Evolutionary conservation across 2,113 vertebrate species (phyloP).

Genomic region (Apus apus): DNA sequence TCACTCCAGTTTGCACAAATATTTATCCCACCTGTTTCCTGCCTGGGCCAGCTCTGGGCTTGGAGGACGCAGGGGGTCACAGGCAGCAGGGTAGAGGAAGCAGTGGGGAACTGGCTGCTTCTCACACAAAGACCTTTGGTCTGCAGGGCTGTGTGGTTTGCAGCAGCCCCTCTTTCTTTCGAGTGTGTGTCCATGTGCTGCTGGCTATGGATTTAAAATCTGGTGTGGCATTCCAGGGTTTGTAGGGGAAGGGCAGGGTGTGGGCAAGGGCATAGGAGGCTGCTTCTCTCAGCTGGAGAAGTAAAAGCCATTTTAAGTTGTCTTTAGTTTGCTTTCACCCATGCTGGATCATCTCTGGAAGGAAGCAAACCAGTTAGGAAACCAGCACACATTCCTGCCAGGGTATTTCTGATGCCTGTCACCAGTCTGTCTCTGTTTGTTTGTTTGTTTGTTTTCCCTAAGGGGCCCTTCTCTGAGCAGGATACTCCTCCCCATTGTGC

Average conservation of each 20-base stretch:
- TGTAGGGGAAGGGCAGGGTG: neutral
- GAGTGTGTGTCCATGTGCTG: fast-evolving
- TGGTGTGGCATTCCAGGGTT: neutral
- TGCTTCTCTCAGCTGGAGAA: neutral
- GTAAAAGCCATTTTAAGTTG: neutral
- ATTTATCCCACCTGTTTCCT: slow-evolving; percentile 71
- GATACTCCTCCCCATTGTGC: fast-evolving
- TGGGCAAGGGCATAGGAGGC: fast-evolving
- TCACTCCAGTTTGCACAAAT: slow-evolving; percentile 56
- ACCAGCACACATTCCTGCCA: neutral
- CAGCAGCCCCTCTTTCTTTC: neutral
- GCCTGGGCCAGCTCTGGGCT: slow-evolving; percentile 29
- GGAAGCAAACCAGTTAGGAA: fast-evolving
- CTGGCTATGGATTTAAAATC: neutral
- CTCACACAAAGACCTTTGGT: slow-evolving; percentile 1
- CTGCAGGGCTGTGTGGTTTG: neutral
- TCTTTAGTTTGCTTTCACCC: neutral
- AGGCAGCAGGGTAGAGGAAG: slow-evolving; percentile 31
- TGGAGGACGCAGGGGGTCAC: slow-evolving; percentile 48
- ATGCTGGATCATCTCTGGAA: neutral
- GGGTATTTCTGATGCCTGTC: neutral
- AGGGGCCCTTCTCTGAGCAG: neutral
- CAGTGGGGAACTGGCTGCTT: neutral
- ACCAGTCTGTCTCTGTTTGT: neutral
- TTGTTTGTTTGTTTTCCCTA: too few relatives aligned